These are phyloP conservation scores for Drosophila fungiperda DNA, from an alignment of 2,888 invertebrate species.

Conservation along the genomic window DNA sequence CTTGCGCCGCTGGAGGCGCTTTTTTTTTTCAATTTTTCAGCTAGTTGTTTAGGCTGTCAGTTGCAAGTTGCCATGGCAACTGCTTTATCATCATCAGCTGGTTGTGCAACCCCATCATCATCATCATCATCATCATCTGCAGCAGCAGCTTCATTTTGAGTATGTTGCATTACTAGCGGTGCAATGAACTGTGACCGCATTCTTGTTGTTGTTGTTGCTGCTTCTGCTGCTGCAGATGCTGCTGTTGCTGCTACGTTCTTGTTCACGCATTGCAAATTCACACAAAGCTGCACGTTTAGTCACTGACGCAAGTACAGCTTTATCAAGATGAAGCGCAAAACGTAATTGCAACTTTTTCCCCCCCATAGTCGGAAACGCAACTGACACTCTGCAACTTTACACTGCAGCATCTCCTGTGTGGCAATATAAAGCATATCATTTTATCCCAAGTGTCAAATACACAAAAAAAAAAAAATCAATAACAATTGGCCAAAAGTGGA, in stretches of 20 bases:
- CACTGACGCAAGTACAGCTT: slow-evolving; percentile 34
- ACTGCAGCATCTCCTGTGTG: slow-evolving; percentile 9
- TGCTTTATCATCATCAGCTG: slow-evolving; percentile 12
- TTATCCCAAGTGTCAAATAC: neutral
- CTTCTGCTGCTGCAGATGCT: slow-evolving; percentile 13
- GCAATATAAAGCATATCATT: neutral
- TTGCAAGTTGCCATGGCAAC: slow-evolving; percentile 41
- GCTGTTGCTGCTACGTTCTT: slow-evolving; percentile 25
- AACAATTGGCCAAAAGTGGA: neutral
- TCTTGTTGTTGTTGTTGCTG: slow-evolving; percentile 41
- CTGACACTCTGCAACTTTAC: slow-evolving; percentile 15
- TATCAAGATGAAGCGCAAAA: slow-evolving; percentile 54
- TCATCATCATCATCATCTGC: slow-evolving; percentile 38
- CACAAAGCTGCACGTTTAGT: slow-evolving; percentile 55
- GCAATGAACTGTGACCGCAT: slow-evolving; percentile 77
- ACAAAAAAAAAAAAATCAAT: neutral
- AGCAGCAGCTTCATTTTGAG: slow-evolving; percentile 34
- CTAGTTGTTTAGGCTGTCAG: slow-evolving; percentile 21
- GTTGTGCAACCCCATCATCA: slow-evolving; percentile 11
- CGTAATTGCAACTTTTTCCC: slow-evolving; percentile 53
- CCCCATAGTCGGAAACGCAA: slow-evolving; percentile 11
- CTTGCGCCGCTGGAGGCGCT: slow-evolving; percentile 50
- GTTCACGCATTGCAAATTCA: slow-evolving; percentile 62
- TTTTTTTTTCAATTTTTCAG: slow-evolving; percentile 17
- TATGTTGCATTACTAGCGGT: slow-evolving; percentile 62